phyloP scores from a whole-genome alignment of 2,888 invertebrate genomes.

The Gandaritis pyraliata region DNA sequence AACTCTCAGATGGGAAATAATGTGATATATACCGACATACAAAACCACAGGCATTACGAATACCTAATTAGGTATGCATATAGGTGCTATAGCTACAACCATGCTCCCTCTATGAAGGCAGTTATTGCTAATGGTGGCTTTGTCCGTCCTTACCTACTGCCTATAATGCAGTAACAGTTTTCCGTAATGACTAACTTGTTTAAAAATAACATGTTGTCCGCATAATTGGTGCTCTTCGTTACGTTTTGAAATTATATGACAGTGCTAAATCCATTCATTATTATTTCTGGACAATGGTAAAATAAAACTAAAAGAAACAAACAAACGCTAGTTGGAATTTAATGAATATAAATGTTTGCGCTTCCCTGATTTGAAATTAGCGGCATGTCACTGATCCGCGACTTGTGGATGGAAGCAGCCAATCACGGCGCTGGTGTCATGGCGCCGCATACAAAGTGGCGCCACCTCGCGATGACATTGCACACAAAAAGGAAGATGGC shows the following conservation, averaged over 20 bases:
- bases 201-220: constrained; percentile 35
- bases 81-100: constrained; percentile 7
- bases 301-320: no score
- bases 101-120: constrained; percentile 28
- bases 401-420: no score
- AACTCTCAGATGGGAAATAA: constrained; percentile 49
- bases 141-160: constrained; percentile 35
- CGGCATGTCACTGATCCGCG: no score
- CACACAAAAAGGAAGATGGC: no score
- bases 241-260: constrained; percentile 3
- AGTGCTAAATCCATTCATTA: neutral
- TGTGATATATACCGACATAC: constrained; percentile 39
- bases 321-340: no score
- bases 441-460: no score
- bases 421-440: no score
- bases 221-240: constrained; percentile 9
- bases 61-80: constrained; percentile 11
- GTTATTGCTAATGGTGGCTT: constrained; percentile 40
- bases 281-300: neutral
- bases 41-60: constrained; percentile 31
- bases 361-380: no score
- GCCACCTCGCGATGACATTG: no score
- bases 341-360: no score
- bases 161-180: constrained; percentile 36
- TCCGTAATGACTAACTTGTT: constrained; percentile 40